Evolutionary conservation across 2,797 vertebrate genomes (phyloP), one percentile per base, ranked within the genome.

Genomic region (Sebastes paucispinis): DNA sequence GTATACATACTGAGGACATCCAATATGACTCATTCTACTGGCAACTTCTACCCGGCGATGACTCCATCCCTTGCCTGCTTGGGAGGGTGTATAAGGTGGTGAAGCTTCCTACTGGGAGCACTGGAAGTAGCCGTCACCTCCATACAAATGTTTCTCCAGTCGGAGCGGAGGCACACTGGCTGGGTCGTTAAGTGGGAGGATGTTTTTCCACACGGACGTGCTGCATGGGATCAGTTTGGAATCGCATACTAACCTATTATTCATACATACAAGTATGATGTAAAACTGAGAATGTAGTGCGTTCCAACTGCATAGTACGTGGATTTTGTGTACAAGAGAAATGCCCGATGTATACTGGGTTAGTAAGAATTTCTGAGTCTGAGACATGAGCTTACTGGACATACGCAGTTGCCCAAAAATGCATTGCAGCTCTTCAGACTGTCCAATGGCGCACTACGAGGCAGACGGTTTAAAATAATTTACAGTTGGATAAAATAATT

Each of bases 21-120:
- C 47, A 20, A 11, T 32, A 64, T 82, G 81, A 88, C 84, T 88
- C 67, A 87, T 54, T 66, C 54, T 14, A 13, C 59, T 75, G 66
- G 22, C 24, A 62, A 60, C 73, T 60, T 62, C 55, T 31, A 20
- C 24, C 57, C 63, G 24, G 52, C 16, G 50, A 71, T 24, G 52
- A 80, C 73, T 79, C 27, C 71, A 65, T 72, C 71, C n/a, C 14
- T 24, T 63, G 65, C 69, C 81, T 66, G 27, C 66, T 65, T 29
- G 32, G 76, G 73, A 75, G 66, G 50, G 22, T 65, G 47, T 27
- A 76, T 36, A 14, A 47, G 59, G 20, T 32, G 34, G 9, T 11
- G n/a, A 80, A 22, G 39, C n/a, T 67, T 74, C 50, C 24, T 31
- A 31, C 66, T 52, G 8, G 69, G 59, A 77, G 25, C n/a, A 8